These are phyloP conservation scores for Heliconius ethilla DNA, from an alignment of 2,888 invertebrate genomes.

Conservation along the genomic window DNA sequence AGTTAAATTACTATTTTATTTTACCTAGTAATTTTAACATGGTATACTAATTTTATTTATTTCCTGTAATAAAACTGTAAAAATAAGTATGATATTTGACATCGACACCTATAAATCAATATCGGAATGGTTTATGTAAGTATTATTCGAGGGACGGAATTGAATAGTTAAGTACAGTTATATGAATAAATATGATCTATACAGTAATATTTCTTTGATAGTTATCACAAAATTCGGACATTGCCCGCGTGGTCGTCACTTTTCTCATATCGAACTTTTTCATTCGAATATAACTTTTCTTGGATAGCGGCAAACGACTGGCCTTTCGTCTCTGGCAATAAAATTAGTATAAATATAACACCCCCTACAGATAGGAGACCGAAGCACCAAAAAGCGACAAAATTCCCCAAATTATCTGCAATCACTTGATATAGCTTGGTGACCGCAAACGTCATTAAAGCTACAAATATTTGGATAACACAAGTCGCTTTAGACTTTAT, in stretches of 20 bases:
- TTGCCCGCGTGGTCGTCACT: conserved; percentile 62
- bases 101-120: neutral
- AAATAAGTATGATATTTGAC: neutral
- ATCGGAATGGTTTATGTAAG: conserved; percentile 17
- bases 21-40: neutral
- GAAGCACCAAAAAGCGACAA: conserved; percentile 82
- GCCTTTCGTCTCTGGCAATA: conserved; percentile 83
- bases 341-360: conserved; percentile 75
- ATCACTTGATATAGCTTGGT: conserved; percentile 82
- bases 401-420: conserved; percentile 75
- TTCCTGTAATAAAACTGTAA: neutral
- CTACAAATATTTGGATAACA: conserved; percentile 83
- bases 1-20: neutral
- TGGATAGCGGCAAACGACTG: conserved; percentile 83
- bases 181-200: neutral
- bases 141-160: conserved; percentile 26
- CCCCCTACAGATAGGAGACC: conserved; percentile 75
- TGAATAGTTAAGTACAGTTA: conserved; percentile 45
- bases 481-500: conserved; percentile 85
- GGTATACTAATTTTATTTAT: neutral
- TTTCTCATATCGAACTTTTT: conserved; percentile 68
- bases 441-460: conserved; percentile 82
- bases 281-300: conserved; percentile 68
- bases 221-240: conserved; percentile 57
- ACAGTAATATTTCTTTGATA: conserved; percentile 8